These are phyloP conservation scores for Trachymyrmex septentrionalis DNA, from an alignment of 1,140 invertebrate species.

Conservation along the genomic window DNA sequence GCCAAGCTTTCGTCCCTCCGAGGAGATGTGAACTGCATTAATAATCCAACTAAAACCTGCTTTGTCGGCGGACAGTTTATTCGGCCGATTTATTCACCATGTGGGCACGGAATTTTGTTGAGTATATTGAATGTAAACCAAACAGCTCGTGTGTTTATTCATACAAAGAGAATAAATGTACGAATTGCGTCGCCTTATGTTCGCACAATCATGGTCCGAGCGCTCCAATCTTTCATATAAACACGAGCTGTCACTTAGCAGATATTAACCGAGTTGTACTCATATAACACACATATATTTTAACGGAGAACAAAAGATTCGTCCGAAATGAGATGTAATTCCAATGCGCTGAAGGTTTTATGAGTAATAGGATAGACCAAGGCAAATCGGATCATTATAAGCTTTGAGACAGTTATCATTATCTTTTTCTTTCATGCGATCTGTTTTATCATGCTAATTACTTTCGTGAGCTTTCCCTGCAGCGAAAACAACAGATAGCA, in stretches of 20 bases:
- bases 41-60: constrained; percentile 24
- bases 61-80: constrained; percentile 23
- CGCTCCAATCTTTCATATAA: constrained; percentile 16
- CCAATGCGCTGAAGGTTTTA: background rate
- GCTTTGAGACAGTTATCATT: no score
- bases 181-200: background rate
- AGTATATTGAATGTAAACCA: constrained; percentile 1
- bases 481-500: no score
- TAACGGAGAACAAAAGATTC: background rate
- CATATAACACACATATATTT: background rate
- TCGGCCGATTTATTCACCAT: background rate
- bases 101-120: background rate
- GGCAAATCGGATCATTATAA: no score
- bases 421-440: no score
- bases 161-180: constrained; percentile 26
- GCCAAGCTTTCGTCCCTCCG: background rate
- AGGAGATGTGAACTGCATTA: constrained; percentile 39
- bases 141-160: constrained; percentile 15
- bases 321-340: background rate
- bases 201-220: background rate
- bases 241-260: background rate
- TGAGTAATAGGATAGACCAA: background rate
- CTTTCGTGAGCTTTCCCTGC: no score
- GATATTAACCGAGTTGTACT: constrained; percentile 8
- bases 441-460: no score